phyloP scores from a whole-genome alignment of 2,113 vertebrate species.

The Xenopus borealis region DNA sequence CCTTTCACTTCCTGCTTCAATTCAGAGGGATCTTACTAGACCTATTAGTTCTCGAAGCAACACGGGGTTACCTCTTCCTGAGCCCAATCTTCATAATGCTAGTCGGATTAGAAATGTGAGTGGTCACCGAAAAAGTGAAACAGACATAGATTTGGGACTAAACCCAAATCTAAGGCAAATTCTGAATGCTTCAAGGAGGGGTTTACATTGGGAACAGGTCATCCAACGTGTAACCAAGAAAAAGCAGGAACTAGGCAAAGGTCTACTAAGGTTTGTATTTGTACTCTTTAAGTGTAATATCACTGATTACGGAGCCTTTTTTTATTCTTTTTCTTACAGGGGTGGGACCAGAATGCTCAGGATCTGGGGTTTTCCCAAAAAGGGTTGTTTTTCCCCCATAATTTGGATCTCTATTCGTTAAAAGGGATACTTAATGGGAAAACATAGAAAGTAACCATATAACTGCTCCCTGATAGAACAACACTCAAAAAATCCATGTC shows the following conservation, averaged over 20 bases:
- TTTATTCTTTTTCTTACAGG: neutral
- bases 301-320: no score
- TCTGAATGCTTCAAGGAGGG: conserved; percentile 86
- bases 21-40: conserved; percentile 87
- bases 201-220: conserved; percentile 96
- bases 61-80: conserved; percentile 67
- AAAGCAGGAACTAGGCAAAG: conserved; percentile 93
- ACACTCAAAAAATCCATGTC: no score
- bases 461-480: no score
- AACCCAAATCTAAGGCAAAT: conserved; percentile 92
- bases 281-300: neutral
- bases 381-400: no score
- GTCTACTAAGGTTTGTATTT: conserved; percentile 84
- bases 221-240: conserved; percentile 91
- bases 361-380: no score
- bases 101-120: conserved; percentile 86
- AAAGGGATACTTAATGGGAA: no score
- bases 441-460: no score
- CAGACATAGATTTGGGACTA: conserved; percentile 88
- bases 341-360: no score
- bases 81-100: conserved; percentile 93
- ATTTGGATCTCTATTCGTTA: no score
- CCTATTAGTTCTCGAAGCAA: conserved; percentile 88
- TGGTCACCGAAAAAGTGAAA: conserved; percentile 74
- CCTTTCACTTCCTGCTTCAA: conserved; percentile 79